Conservation (phyloP, 2,113 vertebrate species). For the Rhinolophus ferrumequinum region DNA sequence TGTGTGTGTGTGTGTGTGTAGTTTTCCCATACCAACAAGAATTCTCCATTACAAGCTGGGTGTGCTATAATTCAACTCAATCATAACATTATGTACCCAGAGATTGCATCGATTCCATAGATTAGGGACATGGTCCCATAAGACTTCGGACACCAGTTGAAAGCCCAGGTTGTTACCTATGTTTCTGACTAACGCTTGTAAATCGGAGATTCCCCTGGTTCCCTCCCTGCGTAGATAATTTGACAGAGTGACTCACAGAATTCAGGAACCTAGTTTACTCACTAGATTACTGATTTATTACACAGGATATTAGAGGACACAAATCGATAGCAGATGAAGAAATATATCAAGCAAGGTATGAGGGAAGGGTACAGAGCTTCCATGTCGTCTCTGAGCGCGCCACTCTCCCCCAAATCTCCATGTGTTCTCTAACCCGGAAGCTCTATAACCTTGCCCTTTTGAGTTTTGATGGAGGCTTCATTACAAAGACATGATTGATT, state of each 20-base stretch:
- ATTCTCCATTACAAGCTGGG: not conserved
- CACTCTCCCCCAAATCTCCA: not conserved
- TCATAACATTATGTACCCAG: not conserved
- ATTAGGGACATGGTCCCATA: not conserved
- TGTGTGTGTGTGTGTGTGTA: not conserved
- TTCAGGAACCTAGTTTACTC: not conserved
- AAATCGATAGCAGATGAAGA: not conserved
- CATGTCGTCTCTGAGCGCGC: not conserved
- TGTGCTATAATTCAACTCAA: not conserved
- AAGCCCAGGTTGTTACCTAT: not conserved
- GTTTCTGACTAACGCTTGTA: not conserved
- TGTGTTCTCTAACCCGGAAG: not conserved
- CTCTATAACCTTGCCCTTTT: not conserved
- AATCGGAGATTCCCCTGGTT: not conserved
- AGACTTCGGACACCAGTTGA: not conserved
- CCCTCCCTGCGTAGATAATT: not conserved
- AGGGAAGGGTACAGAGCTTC: not conserved
- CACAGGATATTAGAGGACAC: not conserved
- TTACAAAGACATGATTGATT: not conserved
- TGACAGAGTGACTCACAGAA: not conserved
- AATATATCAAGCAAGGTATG: not conserved
- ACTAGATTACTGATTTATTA: not conserved
- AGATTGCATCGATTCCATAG: not conserved
- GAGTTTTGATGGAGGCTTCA: not conserved
- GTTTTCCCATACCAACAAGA: not conserved